These are phyloP conservation scores for Bombus polaris DNA, from an alignment of 1,140 invertebrate genomes.

Conservation along the genomic window DNA sequence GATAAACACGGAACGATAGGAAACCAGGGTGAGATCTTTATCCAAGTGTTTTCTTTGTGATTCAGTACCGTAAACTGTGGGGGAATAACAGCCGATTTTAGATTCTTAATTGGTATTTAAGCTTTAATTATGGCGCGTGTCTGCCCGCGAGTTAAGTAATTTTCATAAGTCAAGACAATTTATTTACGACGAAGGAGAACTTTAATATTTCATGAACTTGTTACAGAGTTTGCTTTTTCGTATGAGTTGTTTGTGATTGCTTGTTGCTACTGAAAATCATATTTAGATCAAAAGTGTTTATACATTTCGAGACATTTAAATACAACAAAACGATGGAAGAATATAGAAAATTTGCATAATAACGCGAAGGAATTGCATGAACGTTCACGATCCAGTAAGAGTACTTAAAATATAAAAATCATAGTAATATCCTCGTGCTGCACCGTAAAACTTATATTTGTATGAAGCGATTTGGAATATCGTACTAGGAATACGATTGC, in stretches of 20 bases:
- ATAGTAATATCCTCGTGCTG: too few species aligned
- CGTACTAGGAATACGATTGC: not conserved
- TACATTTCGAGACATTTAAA: too few species aligned
- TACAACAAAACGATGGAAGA: not conserved
- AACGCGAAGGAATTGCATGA: too few species aligned
- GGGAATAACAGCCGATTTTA: not conserved
- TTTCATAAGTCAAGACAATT: not conserved
- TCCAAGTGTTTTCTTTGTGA: not conserved
- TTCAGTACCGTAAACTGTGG: not conserved
- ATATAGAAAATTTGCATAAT: not conserved
- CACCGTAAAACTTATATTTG: not conserved
- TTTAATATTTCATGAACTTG: not conserved
- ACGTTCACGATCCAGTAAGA: too few species aligned
- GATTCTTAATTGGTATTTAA: constrained; percentile 11
- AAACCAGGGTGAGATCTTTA: not conserved
- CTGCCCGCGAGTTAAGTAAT: not conserved
- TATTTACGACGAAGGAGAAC: not conserved
- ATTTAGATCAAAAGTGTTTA: not conserved
- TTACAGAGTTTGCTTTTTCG: too few species aligned
- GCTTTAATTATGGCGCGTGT: not conserved
- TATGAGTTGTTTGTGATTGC: not conserved
- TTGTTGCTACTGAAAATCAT: not conserved
- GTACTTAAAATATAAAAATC: too few species aligned
- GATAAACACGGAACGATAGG: constrained; percentile 11
- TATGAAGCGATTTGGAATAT: not conserved